Conservation (phyloP, 2,888 invertebrate species). For the Sympetrum striolatum region DNA sequence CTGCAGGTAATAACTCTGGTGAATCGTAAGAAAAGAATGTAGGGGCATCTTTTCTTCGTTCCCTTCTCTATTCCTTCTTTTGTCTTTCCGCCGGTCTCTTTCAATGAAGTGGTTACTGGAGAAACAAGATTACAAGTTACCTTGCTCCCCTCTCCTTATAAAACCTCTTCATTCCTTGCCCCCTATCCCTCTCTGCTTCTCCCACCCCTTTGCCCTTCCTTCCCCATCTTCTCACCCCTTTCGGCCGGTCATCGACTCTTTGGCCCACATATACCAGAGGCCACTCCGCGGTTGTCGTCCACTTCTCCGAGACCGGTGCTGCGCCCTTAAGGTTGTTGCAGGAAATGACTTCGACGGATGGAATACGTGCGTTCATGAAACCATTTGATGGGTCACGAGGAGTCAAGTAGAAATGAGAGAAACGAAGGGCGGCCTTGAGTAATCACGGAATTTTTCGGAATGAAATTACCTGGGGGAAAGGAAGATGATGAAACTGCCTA, state of each 20-base stretch:
- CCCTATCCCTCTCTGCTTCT: not conserved
- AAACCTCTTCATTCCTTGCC: not conserved
- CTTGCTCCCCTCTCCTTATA: not conserved
- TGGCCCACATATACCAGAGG: slow-evolving; percentile 37
- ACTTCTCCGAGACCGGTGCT: slow-evolving; percentile 22
- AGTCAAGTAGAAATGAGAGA: not conserved
- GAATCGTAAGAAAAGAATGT: not conserved
- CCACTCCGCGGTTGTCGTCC: slow-evolving; percentile 11
- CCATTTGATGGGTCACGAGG: not conserved
- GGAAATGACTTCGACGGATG: not conserved
- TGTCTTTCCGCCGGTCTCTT: slow-evolving; percentile 14
- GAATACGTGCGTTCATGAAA: not conserved
- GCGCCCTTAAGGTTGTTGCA: slow-evolving; percentile 21
- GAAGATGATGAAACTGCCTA: not conserved
- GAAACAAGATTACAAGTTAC: slow-evolving; percentile 12
- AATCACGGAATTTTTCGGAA: not conserved
- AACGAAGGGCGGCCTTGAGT: not conserved
- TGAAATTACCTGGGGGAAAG: not conserved
- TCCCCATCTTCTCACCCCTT: slow-evolving; percentile 22
- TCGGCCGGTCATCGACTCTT: slow-evolving; percentile 38
- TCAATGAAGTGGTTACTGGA: slow-evolving; percentile 17
- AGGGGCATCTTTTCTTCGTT: not conserved
- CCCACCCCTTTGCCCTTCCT: not conserved
- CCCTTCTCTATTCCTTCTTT: not conserved
- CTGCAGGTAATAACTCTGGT: not conserved